Evolutionary conservation across 1,140 invertebrate genomes (phyloP), one percentile per base, ranked within the genome.

Genomic region (Panagrolaimus sp.): DNA sequence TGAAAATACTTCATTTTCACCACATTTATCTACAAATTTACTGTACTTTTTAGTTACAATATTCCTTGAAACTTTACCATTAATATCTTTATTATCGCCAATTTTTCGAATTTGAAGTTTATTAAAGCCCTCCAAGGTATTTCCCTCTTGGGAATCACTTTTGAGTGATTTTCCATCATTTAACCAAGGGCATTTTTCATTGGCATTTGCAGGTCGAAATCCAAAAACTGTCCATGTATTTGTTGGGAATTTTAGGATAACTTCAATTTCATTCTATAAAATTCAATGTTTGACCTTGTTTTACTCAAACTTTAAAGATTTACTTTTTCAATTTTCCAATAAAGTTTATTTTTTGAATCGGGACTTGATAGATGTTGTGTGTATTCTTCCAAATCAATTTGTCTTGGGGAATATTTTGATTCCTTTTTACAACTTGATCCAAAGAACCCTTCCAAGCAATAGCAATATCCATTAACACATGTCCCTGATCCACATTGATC

Each of bases 1-100:
- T 15, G 62, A 70, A 38, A 64, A 83, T 63, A 69, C 73, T 69
- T 82, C 79, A 71, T 83, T 83, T 47, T 46, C 28, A 17, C 73
- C 77, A 43, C 77, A 76, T 21, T 8, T 10, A 8, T 4, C 17
- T 63, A 4, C 8, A 48, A 38, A 38, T 38, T 38, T 38, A 38
- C n/a, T 38, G 32, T 38, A 38, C 7, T 2, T 38, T 38, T 2
- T 4, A 38, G 32, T 38, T 38, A 38, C 7, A 38, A 7, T 38
- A 7, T 38, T 7, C 7, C 32, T 4, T 38, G 32, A 38, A 38
- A 38, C 32, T 38, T n/a, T 38, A 38, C 32, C 32, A 38, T 38
- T 7, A 38, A 38, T 7, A 58, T 12, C 17, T 26, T 58, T 58
- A 28, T 10, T 28, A 28, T 21, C 2, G 5, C 5, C 17, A 28